phyloP scores from a whole-genome alignment of 1,140 invertebrate species.

The Rhopalosiphum padi region DNA sequence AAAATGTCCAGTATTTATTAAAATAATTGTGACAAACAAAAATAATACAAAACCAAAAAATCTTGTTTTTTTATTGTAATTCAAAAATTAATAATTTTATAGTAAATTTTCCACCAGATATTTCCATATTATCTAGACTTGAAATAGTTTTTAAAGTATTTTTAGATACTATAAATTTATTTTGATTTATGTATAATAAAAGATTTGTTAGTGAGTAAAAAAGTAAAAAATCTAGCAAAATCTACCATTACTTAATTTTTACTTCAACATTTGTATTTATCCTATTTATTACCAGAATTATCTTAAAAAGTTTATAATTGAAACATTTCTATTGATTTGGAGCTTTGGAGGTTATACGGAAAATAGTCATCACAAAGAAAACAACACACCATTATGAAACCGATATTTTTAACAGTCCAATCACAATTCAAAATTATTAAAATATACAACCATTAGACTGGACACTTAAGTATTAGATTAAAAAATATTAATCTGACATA shows the following conservation, averaged over 20 bases:
- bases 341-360: neutral
- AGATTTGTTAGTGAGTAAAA: no score
- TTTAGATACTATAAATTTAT: no score
- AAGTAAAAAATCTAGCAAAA: neutral
- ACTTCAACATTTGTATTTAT: neutral
- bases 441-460: neutral
- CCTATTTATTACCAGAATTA: neutral
- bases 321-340: neutral
- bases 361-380: neutral
- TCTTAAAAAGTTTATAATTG: neutral
- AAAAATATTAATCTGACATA: neutral
- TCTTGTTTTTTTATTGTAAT: no score
- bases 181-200: no score
- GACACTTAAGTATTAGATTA: neutral
- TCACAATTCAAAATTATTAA: neutral
- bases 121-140: no score
- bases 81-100: no score
- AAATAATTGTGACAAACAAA: no score
- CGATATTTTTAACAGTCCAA: neutral
- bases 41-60: no score
- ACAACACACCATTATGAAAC: neutral
- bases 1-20: no score
- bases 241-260: neutral
- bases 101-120: no score
- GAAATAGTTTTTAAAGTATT: no score